Conservation (phyloP, 2,113 vertebrate genomes). For the Cyphomyrus discorhynchus region DNA sequence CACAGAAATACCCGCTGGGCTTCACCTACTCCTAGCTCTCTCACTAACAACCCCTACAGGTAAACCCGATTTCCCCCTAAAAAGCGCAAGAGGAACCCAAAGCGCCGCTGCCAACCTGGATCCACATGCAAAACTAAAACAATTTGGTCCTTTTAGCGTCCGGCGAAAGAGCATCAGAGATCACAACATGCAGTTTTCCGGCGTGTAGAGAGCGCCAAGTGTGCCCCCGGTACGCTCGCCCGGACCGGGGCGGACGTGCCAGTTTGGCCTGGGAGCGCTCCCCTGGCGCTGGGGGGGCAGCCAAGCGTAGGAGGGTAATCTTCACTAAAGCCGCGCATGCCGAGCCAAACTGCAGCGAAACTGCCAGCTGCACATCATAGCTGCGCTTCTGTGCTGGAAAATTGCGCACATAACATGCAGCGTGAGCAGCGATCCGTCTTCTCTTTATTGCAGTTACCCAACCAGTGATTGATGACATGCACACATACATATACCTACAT, state of each 20-base stretch:
- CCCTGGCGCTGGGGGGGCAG: conserved; percentile 14
- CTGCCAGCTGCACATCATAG: not conserved
- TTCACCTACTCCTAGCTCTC: not conserved
- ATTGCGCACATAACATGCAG: not conserved
- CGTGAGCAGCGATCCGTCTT: not conserved
- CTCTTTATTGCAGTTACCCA: not conserved
- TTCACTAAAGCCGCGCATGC: conserved; percentile 23
- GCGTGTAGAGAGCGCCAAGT: not conserved
- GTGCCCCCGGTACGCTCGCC: not conserved
- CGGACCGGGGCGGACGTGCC: conserved; percentile 25
- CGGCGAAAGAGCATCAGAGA: not conserved
- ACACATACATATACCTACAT: not conserved
- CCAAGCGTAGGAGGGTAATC: conserved; percentile 30
- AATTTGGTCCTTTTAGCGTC: not conserved
- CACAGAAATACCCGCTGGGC: not conserved
- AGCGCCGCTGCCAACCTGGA: not conserved
- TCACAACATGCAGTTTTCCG: not conserved
- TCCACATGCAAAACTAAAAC: not conserved
- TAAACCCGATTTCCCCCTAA: not conserved
- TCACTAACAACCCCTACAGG: not conserved
- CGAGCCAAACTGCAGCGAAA: not conserved
- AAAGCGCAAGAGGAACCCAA: not conserved
- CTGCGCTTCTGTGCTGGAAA: not conserved
- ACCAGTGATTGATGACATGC: not conserved
- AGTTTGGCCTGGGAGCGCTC: conserved; percentile 22